Conservation (phyloP, 2,888 invertebrate genomes). For the Molanna angustata region DNA sequence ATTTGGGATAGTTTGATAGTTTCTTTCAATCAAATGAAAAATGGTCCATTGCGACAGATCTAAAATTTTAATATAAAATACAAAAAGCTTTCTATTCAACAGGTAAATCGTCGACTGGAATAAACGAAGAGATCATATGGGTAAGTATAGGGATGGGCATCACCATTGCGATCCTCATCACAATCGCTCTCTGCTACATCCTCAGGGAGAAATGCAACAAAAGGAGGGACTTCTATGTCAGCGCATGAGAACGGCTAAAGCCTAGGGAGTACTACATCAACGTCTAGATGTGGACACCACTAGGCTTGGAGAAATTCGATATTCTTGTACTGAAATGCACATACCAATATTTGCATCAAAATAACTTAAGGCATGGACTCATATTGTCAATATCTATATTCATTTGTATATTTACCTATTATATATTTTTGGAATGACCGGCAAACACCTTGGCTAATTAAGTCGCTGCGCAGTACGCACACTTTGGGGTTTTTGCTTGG, state of each 20-base stretch:
- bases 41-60: too few species aligned
- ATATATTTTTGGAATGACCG: too few species aligned
- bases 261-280: slow-evolving; percentile 41
- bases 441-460: too few species aligned
- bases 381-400: too few species aligned
- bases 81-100: too few species aligned
- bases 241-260: slow-evolving; percentile 61
- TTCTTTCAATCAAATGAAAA: too few species aligned
- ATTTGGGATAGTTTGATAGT: too few species aligned
- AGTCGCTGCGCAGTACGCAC: too few species aligned
- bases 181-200: slow-evolving; percentile 79
- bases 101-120: slow-evolving; percentile 80
- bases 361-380: too few species aligned
- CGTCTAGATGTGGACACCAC: slow-evolving; percentile 14
- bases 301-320: slow-evolving; percentile 4
- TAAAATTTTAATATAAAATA: too few species aligned
- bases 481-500: too few species aligned
- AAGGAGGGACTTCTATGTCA: slow-evolving; percentile 67
- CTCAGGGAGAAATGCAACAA: slow-evolving; percentile 78
- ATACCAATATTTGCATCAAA: slow-evolving; percentile 2
- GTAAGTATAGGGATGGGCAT: slow-evolving; percentile 86
- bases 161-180: slow-evolving; percentile 76
- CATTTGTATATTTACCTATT: too few species aligned
- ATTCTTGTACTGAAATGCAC: neutral
- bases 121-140: slow-evolving; percentile 88